Evolutionary conservation across 1,140 invertebrate species (phyloP), one percentile per base, ranked within the genome.

Genomic region (Drosophila sulfurigaster): DNA sequence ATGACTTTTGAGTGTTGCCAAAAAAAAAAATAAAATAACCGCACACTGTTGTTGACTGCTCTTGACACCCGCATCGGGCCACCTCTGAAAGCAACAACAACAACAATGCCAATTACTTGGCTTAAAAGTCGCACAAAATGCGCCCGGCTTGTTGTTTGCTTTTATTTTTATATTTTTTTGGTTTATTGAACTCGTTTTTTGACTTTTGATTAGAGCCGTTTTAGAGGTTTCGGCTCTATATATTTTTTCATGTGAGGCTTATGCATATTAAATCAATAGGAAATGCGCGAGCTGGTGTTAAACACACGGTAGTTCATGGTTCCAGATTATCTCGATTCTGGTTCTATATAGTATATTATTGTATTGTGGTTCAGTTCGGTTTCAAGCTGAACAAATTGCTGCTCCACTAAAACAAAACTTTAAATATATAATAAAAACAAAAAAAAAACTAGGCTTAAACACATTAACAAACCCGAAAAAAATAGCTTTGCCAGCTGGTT

Each of bases 161-260:
- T 25, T 25, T 25, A 25, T 25, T 25, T 25, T 25, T 25, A 0
- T 25, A 25, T 25, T 25, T 46, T 56, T 62, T 75, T 65, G 45
- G 67, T 75, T 75, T 75, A 72, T 72, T 76, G 74, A 76, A 76
- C 74, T 76, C 43, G 68, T 76, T 76, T 76, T 60, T 35, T 59
- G 54, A 56, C 46, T 72, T 48, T 60, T 74, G 71, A 74, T 74
- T 74, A 74, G 71, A 68, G 64, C 30, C 49, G 54, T 64, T 65
- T 25, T 65, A 67, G 43, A 68, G 49, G 25, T 65, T 58, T 16
- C 11, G 16, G 20, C 32, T 13, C 16, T 13, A 25, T 48, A 8
- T 32, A 8, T 11, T 41, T 41, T 8, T 30, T 11, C 25, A n/a
- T 5, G 15, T 41, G n/a, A 13, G 48, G 16, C 13, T 45, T 64